Evolutionary conservation across 2,797 vertebrate genomes (phyloP).

Genomic region (Hemibagrus guttatus): DNA sequence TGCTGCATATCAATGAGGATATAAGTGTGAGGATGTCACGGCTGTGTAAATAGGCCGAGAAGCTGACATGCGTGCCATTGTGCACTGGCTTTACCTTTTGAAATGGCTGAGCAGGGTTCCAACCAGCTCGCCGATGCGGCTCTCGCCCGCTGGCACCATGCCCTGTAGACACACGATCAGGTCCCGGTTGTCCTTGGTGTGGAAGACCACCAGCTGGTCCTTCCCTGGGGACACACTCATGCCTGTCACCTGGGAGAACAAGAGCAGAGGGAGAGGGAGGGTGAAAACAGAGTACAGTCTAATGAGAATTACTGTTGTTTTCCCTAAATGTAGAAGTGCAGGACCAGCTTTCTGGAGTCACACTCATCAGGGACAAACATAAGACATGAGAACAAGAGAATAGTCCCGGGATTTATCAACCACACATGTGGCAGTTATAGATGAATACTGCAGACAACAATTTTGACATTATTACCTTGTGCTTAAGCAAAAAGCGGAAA

Average conservation of each 20-base stretch:
- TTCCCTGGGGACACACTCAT: conserved; percentile 94
- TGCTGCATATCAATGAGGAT: conserved; percentile 1
- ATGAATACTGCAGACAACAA: neutral
- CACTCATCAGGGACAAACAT: neutral
- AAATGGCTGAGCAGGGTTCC: conserved; percentile 92
- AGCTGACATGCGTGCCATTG: neutral
- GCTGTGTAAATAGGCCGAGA: neutral
- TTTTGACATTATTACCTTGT: neutral
- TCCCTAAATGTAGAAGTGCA: neutral
- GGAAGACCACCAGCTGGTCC: conserved; percentile 96
- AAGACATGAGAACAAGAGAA: neutral
- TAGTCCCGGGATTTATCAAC: neutral
- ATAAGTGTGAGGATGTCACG: neutral
- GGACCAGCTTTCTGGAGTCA: neutral
- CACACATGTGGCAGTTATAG: neutral
- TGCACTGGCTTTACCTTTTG: conserved; percentile 79
- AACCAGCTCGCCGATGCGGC: conserved; percentile 92
- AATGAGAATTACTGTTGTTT: conserved; percentile 38
- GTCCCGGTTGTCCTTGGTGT: conserved; percentile 94
- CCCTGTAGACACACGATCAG: conserved; percentile 93
- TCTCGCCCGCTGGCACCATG: conserved; percentile 83
- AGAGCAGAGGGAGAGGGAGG: conserved; percentile 8
- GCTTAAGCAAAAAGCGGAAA: neutral
- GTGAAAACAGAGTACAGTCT: conserved; percentile 27
- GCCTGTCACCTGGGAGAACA: conserved; percentile 84